These are phyloP conservation scores for Octomys mimax DNA, from an alignment of 2,797 vertebrate species.

Conservation along the genomic window DNA sequence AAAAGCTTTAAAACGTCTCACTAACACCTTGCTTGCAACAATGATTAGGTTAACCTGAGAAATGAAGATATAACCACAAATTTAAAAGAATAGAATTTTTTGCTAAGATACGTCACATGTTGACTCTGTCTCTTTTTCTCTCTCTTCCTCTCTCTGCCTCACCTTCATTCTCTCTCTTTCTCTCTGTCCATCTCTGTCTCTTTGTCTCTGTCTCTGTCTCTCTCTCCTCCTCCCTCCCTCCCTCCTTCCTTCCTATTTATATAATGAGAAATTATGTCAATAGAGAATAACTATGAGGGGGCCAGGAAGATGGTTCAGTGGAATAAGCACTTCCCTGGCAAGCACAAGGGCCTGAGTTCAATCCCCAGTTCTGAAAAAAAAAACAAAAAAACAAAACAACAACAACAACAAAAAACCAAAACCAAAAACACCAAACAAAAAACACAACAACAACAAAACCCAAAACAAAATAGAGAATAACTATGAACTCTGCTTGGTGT, in stretches of 20 bases:
- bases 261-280: background rate
- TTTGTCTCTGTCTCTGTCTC: too few species aligned
- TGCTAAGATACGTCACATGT: background rate
- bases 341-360: too few species aligned
- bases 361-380: too few species aligned
- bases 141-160: too few species aligned
- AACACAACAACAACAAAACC: too few species aligned
- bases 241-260: background rate
- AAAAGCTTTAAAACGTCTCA: background rate
- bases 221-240: background rate
- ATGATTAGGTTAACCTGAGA: background rate
- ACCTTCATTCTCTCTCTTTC: background rate
- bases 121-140: background rate
- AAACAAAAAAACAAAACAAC: too few species aligned
- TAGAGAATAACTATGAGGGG: background rate
- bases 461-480: background rate
- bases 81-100: background rate
- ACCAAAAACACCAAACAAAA: too few species aligned
- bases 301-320: too few species aligned
- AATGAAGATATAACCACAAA: conserved; percentile 25
- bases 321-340: too few species aligned
- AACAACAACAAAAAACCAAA: too few species aligned
- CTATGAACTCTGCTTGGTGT: background rate
- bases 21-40: background rate
- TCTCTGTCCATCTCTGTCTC: background rate